A percentile compares a stretch with the other conserved stretches of the same genome.
These are phyloP conservation scores for Cremastinae sp. DNA, from an alignment of 2,888 invertebrate genomes.

Conservation along the genomic window DNA sequence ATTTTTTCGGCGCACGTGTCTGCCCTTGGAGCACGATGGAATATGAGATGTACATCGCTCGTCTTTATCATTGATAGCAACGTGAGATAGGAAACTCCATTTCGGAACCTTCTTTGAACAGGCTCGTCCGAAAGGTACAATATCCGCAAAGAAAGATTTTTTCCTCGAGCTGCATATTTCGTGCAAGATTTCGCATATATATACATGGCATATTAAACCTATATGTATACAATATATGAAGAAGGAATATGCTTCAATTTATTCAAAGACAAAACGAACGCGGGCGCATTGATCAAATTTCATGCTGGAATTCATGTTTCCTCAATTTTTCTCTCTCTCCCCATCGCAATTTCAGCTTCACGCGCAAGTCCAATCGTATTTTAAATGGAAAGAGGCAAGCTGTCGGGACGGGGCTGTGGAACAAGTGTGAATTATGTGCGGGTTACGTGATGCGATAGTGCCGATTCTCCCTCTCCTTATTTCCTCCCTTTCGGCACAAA, in stretches of 20 bases:
- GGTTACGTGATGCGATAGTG: conserved; percentile 61
- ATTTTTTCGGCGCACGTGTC: conserved; percentile 32
- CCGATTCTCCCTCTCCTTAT: conserved; percentile 27
- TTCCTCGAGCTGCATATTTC: conserved; percentile 17
- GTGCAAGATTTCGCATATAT: conserved; percentile 4
- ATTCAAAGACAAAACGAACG: conserved; percentile 52
- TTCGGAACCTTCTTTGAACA: conserved; percentile 8
- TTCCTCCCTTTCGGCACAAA: not conserved
- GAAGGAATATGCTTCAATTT: conserved; percentile 23
- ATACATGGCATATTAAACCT: conserved; percentile 2
- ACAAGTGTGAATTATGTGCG: conserved; percentile 62
- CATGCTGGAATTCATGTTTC: conserved; percentile 54
- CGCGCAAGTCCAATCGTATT: conserved; percentile 52
- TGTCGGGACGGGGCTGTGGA: conserved; percentile 52
- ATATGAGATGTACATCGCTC: conserved; percentile 43
- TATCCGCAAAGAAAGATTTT: conserved; percentile 35
- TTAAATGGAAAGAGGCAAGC: conserved; percentile 59
- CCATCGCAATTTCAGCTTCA: not conserved
- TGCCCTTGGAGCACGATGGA: conserved; percentile 9
- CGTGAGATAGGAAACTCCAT: conserved; percentile 18
- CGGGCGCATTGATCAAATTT: conserved; percentile 57
- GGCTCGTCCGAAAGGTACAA: not conserved
- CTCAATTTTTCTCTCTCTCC: conserved; percentile 48
- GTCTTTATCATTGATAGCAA: conserved; percentile 43
- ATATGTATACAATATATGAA: not conserved